Evolutionary conservation across 2,797 vertebrate genomes (phyloP).

Genomic region (Microcaecilia unicolor): DNA sequence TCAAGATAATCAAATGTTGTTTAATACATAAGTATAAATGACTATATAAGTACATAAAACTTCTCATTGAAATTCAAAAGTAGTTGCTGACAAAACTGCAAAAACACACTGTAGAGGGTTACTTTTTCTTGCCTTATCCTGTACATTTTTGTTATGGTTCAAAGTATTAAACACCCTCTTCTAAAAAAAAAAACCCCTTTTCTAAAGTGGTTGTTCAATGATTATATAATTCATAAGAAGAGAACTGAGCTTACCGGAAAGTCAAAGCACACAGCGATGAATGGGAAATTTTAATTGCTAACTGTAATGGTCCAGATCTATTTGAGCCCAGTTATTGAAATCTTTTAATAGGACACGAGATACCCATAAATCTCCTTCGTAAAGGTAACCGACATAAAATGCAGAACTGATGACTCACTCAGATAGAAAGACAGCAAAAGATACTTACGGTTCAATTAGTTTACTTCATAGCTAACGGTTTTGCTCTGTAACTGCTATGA

Average conservation of each 20-base stretch:
- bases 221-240: slow-evolving; percentile 1
- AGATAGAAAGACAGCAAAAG: slow-evolving; percentile 1
- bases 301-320: slow-evolving; percentile 16
- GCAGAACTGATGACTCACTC: background rate
- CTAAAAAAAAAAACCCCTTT: background rate
- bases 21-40: no score
- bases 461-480: background rate
- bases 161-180: slow-evolving; percentile 2
- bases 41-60: no score
- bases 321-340: slow-evolving; percentile 17
- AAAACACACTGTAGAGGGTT: no score
- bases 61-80: no score
- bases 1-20: no score
- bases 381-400: background rate
- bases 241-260: slow-evolving; percentile 10
- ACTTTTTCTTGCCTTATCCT: no score
- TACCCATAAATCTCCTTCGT: slow-evolving; percentile 2
- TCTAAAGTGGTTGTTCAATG: slow-evolving; percentile 12
- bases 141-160: no score
- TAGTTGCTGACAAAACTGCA: no score
- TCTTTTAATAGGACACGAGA: slow-evolving; percentile 5
- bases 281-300: background rate
- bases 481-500: no score
- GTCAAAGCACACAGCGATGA: slow-evolving; percentile 14
- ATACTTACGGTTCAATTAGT: background rate